Conservation (phyloP, 2,888 invertebrate genomes). For the Caenorhabditis imperialis region DNA sequence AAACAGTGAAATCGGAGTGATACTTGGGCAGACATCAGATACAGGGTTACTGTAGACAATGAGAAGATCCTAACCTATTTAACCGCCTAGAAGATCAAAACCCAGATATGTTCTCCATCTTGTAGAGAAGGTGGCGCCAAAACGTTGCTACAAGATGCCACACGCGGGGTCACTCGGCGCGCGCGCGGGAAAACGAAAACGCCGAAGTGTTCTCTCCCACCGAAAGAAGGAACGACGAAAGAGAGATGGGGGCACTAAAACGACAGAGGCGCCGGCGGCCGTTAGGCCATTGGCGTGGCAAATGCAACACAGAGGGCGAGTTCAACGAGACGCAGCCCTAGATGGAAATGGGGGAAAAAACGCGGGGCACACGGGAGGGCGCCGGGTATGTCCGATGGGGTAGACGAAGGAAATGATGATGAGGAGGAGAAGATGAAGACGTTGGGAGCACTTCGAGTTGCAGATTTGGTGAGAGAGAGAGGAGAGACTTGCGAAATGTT, state of each 20-base stretch:
- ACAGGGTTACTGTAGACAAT: too few species aligned
- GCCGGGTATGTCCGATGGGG: too few species aligned
- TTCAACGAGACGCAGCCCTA: constrained; percentile 7
- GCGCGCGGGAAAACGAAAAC: constrained; percentile 11
- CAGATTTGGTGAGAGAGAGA: too few species aligned
- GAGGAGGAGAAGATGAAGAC: constrained; percentile 2
- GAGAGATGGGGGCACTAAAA: not conserved
- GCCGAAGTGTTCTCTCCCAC: not conserved
- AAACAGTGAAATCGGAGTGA: too few species aligned
- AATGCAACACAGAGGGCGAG: constrained; percentile 31
- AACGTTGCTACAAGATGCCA: too few species aligned
- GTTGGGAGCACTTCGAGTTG: too few species aligned
- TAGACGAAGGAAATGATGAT: constrained; percentile 1
- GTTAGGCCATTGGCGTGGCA: constrained; percentile 48
- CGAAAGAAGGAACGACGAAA: constrained; percentile 11
- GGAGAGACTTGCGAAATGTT: too few species aligned
- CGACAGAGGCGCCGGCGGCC: constrained; percentile 12
- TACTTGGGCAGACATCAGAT: too few species aligned
- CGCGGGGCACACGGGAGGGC: constrained; percentile 18
- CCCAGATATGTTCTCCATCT: too few species aligned
- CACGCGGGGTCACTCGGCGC: not conserved
- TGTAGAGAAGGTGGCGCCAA: too few species aligned
- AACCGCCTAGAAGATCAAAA: too few species aligned
- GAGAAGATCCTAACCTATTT: too few species aligned
- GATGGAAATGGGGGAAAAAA: constrained; percentile 6